Evolutionary conservation across 1,140 invertebrate genomes (phyloP).

Genomic region (Pararge aegeria): DNA sequence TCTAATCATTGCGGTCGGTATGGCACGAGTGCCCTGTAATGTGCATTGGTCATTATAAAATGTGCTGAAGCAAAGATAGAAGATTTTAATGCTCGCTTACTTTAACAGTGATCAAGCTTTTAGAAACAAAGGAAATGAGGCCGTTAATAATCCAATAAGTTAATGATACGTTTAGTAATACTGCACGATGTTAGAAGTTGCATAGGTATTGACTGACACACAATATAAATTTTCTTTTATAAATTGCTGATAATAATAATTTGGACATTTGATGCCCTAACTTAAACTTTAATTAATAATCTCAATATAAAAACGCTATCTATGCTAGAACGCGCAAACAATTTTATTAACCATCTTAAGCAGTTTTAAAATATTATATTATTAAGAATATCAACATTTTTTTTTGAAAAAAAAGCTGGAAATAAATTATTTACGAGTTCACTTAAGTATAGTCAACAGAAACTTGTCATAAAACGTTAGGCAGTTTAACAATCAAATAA

Average conservation of each 20-base stretch:
- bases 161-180: conserved; percentile 54
- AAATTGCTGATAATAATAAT: conserved; percentile 30
- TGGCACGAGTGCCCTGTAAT: too few species aligned
- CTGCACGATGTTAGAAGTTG: conserved; percentile 41
- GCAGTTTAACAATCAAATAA: conserved; percentile 27
- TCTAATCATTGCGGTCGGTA: too few species aligned
- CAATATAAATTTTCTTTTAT: conserved; percentile 32
- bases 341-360: conserved; percentile 25
- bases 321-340: conserved; percentile 25
- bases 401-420: not conserved
- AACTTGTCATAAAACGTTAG: conserved; percentile 25
- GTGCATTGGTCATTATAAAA: too few species aligned
- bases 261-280: conserved; percentile 66
- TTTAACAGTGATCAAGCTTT: too few species aligned
- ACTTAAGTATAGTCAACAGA: conserved; percentile 21
- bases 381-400: conserved; percentile 28
- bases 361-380: conserved; percentile 20
- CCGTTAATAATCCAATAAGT: conserved; percentile 40
- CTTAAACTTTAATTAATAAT: conserved; percentile 57
- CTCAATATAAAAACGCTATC: conserved; percentile 41
- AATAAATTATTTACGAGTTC: not conserved
- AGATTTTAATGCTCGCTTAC: too few species aligned
- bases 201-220: conserved; percentile 30
- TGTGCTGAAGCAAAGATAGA: too few species aligned
- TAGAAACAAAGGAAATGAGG: conserved; percentile 24